Evolutionary conservation across 1,140 invertebrate genomes (phyloP).

Genomic region (Diorhabda elongata): DNA sequence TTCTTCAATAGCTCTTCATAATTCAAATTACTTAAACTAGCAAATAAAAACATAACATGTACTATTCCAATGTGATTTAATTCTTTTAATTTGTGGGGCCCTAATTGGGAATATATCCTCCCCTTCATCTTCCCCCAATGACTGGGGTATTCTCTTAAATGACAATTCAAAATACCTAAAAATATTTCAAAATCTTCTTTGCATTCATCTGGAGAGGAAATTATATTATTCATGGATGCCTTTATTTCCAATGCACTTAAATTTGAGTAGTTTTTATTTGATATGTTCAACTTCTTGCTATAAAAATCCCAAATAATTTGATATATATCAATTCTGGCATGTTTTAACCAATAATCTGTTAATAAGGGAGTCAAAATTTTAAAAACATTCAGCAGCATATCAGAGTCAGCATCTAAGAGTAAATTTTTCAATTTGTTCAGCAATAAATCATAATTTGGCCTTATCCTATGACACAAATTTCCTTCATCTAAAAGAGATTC

Average conservation of each 20-base stretch:
- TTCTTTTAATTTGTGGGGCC: slow-evolving; percentile 39
- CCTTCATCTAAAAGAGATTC: slow-evolving; percentile 19
- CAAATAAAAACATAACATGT: slow-evolving; percentile 35
- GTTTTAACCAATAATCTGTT: slow-evolving; percentile 33
- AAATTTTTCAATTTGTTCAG: slow-evolving; percentile 29
- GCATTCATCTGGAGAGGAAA: slow-evolving; percentile 25
- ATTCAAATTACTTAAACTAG: slow-evolving; percentile 31
- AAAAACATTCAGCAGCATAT: slow-evolving; percentile 27
- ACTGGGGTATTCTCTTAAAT: slow-evolving; percentile 36
- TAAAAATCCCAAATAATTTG: slow-evolving; percentile 40
- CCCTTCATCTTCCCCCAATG: slow-evolving; percentile 44
- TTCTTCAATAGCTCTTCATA: slow-evolving; percentile 39
- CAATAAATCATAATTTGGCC: slow-evolving; percentile 33
- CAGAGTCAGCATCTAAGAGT: slow-evolving; percentile 18
- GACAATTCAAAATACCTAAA: slow-evolving; percentile 33
- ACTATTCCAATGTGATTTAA: slow-evolving; percentile 34
- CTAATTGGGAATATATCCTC: slow-evolving; percentile 42
- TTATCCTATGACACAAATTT: slow-evolving; percentile 21
- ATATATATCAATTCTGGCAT: slow-evolving; percentile 34
- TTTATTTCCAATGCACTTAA: slow-evolving; percentile 23
- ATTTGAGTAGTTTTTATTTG: slow-evolving; percentile 24
- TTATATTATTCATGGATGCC: slow-evolving; percentile 28
- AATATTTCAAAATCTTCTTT: slow-evolving; percentile 39
- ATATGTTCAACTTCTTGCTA: slow-evolving; percentile 38
- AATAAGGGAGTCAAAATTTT: slow-evolving; percentile 33